Conservation (phyloP, 2,888 invertebrate genomes). For the Temnothorax rugatulus region DNA sequence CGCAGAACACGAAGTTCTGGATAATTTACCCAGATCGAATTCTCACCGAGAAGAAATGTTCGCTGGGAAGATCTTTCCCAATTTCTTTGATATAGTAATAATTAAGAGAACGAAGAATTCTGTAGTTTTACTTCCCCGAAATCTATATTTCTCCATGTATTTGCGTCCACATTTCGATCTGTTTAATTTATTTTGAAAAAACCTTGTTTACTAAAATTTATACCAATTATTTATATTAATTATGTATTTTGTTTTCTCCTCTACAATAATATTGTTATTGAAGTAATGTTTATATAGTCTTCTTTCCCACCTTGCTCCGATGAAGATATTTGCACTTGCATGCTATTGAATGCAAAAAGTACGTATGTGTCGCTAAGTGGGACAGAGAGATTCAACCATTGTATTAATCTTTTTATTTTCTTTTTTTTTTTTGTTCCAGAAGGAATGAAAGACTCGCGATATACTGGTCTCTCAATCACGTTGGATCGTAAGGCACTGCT, state of each 20-base stretch:
- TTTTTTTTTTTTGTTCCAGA: neutral
- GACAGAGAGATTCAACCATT: neutral
- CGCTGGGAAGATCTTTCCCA: neutral
- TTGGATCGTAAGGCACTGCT: conserved; percentile 26
- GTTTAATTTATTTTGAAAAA: neutral
- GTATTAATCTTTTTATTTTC: conserved; percentile 7
- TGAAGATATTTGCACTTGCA: conserved; percentile 1
- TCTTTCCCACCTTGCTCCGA: neutral
- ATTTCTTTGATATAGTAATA: neutral
- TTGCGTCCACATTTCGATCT: neutral
- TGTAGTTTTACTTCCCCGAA: neutral
- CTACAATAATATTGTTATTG: neutral
- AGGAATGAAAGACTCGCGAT: conserved; percentile 21
- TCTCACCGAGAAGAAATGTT: neutral
- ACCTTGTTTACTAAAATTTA: neutral
- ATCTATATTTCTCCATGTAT: neutral
- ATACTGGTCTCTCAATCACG: conserved; percentile 1
- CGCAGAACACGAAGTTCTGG: conserved; percentile 13
- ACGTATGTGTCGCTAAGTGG: neutral
- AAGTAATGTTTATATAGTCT: neutral
- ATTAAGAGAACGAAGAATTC: neutral
- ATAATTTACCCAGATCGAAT: neutral
- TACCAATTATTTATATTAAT: neutral
- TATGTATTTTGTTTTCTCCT: neutral
- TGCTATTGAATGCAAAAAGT: neutral